Evolutionary conservation across 2,888 invertebrate genomes (phyloP).

Genomic region (Brachylomia viminalis): DNA sequence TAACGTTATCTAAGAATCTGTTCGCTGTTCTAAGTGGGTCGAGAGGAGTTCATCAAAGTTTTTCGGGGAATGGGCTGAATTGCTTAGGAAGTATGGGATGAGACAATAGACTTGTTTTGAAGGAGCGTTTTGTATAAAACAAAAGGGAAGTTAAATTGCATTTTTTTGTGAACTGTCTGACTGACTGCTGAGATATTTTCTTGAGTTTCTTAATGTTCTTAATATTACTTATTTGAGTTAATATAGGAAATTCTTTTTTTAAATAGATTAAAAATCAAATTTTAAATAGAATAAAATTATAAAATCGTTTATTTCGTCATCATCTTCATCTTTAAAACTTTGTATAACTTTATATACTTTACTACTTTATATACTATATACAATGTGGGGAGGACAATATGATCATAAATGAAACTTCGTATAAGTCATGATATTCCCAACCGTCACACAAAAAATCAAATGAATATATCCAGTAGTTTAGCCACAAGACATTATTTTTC

Average conservation of each 20-base stretch:
- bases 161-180: constrained; percentile 7
- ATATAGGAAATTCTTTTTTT: not conserved
- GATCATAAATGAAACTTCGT: too few species aligned
- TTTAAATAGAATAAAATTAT: too few species aligned
- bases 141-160: constrained; percentile 21
- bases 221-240: not conserved
- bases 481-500: too few species aligned
- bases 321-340: not conserved
- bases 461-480: too few species aligned
- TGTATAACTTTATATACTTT: not conserved
- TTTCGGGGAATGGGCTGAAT: constrained; percentile 33
- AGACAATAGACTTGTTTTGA: constrained; percentile 40
- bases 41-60: constrained; percentile 50
- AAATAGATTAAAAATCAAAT: too few species aligned
- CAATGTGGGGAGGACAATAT: too few species aligned
- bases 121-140: constrained; percentile 22
- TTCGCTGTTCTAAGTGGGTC: constrained; percentile 42
- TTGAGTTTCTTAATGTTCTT: not conserved
- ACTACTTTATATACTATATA: too few species aligned
- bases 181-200: not conserved
- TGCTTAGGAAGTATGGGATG: constrained; percentile 34
- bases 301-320: not conserved
- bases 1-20: constrained; percentile 53
- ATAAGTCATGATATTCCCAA: too few species aligned
- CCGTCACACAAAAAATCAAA: too few species aligned